A percentile compares a stretch with the other conserved stretches of the same genome.
phyloP scores from a whole-genome alignment of 2,888 invertebrate species.

The Drosophila paucipuncta region DNA sequence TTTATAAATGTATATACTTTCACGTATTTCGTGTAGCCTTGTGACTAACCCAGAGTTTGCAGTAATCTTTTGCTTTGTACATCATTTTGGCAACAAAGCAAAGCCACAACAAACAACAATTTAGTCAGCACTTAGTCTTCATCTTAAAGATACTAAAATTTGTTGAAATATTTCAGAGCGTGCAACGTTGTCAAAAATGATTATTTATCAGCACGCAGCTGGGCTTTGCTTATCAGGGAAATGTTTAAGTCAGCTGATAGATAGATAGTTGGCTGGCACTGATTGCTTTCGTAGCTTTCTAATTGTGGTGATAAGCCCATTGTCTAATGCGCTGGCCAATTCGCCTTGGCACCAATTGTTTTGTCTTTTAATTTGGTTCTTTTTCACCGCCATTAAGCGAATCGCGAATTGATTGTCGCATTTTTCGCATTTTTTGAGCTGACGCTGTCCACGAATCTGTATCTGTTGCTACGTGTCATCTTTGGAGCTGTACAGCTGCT shows the following conservation, averaged over 20 bases:
- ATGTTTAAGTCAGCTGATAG: slow-evolving; percentile 1
- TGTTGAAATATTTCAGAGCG: not conserved
- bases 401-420: slow-evolving; percentile 40
- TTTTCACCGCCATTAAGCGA: slow-evolving; percentile 21
- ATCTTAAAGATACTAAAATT: slow-evolving; percentile 7
- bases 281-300: slow-evolving; percentile 52
- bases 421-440: slow-evolving; percentile 46
- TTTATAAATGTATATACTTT: not conserved
- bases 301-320: slow-evolving; percentile 43
- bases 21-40: not conserved
- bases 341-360: slow-evolving; percentile 59
- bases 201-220: slow-evolving; percentile 24
- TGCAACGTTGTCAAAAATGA: slow-evolving; percentile 12
- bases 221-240: slow-evolving; percentile 45
- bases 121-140: slow-evolving; percentile 13
- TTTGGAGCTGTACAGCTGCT: slow-evolving; percentile 36
- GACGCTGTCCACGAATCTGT: slow-evolving; percentile 22
- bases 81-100: not conserved
- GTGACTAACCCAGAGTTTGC: not conserved
- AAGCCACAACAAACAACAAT: slow-evolving; percentile 2
- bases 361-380: slow-evolving; percentile 1
- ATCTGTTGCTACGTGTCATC: slow-evolving; percentile 52
- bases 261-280: slow-evolving; percentile 26
- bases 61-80: slow-evolving; percentile 15
- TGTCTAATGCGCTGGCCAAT: slow-evolving; percentile 31